phyloP scores from a whole-genome alignment of 2,797 vertebrate species.

The Sebastiscus albofasciatus region DNA sequence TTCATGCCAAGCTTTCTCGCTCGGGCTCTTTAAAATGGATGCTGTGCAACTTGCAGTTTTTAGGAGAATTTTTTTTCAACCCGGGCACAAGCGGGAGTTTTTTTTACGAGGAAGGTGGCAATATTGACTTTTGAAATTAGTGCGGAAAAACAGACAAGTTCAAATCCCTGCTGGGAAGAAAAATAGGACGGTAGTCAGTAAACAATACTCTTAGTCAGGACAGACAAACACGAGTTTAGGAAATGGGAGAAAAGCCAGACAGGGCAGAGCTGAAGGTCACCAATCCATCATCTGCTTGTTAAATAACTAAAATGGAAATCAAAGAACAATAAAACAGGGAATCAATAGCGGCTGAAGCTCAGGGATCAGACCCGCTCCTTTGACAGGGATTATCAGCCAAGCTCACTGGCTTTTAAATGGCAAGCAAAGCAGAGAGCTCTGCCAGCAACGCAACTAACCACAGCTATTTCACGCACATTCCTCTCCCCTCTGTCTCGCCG shows the following conservation, averaged over 20 bases:
- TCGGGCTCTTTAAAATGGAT: constrained; percentile 46
- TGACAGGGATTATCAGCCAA: constrained; percentile 77
- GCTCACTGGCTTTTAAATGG: constrained; percentile 83
- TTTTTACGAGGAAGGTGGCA: neutral
- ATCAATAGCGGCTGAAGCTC: constrained; percentile 69
- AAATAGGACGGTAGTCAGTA: constrained; percentile 1
- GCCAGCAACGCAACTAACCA: constrained; percentile 56
- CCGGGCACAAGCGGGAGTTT: constrained; percentile 1
- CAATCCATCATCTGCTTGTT: constrained; percentile 84
- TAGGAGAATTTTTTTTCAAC: neutral
- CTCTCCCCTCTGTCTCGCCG: constrained; percentile 58
- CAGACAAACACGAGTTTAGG: constrained; percentile 49
- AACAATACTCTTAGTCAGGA: constrained; percentile 32
- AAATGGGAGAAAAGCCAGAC: constrained; percentile 61
- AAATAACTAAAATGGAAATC: constrained; percentile 85
- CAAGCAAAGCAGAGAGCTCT: constrained; percentile 73
- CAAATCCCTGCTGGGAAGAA: neutral
- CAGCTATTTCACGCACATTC: constrained; percentile 72
- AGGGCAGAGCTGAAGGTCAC: constrained; percentile 79
- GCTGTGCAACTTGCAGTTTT: neutral
- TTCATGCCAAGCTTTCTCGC: constrained; percentile 55
- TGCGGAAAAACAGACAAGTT: neutral
- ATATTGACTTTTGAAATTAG: constrained; percentile 39
- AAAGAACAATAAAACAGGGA: constrained; percentile 83
- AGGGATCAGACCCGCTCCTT: constrained; percentile 78